A percentile compares a stretch with the other conserved stretches of the same genome.
Evolutionary conservation across 2,797 vertebrate genomes (phyloP).

Genomic region (Periparus ater): DNA sequence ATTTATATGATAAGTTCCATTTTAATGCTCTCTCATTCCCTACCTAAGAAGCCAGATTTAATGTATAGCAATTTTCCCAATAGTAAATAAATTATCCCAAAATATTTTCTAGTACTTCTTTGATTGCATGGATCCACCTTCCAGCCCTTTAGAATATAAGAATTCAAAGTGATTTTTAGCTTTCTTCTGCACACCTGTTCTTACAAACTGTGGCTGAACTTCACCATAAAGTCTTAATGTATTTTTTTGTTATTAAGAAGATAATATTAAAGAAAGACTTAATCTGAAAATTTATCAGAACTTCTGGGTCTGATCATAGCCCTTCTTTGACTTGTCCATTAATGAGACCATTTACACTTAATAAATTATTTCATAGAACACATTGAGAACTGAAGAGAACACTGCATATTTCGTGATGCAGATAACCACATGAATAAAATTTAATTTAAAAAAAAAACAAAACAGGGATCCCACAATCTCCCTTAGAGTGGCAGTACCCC

Average conservation of each 20-base stretch:
- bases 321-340: neutral
- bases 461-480: neutral
- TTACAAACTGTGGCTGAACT: neutral
- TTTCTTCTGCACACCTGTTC: neutral
- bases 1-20: neutral
- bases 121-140: neutral
- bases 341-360: neutral
- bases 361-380: neutral
- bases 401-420: neutral
- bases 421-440: neutral
- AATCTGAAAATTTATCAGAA: neutral
- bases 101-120: neutral
- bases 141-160: neutral
- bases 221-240: neutral
- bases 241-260: neutral
- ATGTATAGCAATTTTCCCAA: neutral
- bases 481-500: rapidly evolving
- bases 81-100: neutral
- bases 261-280: neutral
- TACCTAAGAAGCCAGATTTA: neutral
- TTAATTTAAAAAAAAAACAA: neutral
- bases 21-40: neutral
- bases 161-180: neutral
- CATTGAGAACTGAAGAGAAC: neutral
- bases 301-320: neutral